phyloP scores from a whole-genome alignment of 2,797 vertebrate genomes.

The Allenopithecus nigroviridis region DNA sequence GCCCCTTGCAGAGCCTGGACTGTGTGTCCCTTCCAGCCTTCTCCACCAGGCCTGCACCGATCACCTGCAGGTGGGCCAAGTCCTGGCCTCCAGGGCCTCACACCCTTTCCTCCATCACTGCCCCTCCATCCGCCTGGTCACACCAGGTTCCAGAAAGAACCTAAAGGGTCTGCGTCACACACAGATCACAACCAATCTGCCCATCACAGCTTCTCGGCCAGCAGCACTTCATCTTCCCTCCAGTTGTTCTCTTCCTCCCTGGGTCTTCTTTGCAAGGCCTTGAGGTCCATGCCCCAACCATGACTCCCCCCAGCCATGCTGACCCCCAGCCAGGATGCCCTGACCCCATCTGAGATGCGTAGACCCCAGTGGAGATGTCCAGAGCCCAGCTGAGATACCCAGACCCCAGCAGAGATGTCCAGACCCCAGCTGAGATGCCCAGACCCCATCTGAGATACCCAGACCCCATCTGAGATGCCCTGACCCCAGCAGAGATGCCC shows the following conservation, averaged over 20 bases:
- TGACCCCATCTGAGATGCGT: neutral
- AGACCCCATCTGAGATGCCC: rapidly evolving
- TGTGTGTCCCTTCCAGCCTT: neutral
- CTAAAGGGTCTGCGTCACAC: neutral
- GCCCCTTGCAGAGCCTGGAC: neutral
- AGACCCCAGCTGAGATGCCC: no score
- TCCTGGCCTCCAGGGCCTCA: no score
- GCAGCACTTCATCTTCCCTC: neutral
- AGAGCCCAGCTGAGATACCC: neutral
- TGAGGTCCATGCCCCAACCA: neutral
- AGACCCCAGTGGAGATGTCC: neutral
- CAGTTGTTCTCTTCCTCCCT: neutral
- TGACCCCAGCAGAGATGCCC: rapidly evolving
- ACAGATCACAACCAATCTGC: neutral
- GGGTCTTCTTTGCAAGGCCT: neutral
- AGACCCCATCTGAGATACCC: no score
- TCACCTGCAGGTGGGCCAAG: neutral
- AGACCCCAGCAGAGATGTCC: rapidly evolving
- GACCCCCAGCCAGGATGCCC: neutral
- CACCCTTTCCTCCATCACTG: neutral
- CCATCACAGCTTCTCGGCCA: neutral
- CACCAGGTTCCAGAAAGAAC: neutral
- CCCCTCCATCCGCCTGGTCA: neutral
- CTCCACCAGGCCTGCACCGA: neutral
- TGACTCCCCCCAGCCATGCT: neutral